phyloP scores from a whole-genome alignment of 2,797 vertebrate genomes.

The Poecile montanus region DNA sequence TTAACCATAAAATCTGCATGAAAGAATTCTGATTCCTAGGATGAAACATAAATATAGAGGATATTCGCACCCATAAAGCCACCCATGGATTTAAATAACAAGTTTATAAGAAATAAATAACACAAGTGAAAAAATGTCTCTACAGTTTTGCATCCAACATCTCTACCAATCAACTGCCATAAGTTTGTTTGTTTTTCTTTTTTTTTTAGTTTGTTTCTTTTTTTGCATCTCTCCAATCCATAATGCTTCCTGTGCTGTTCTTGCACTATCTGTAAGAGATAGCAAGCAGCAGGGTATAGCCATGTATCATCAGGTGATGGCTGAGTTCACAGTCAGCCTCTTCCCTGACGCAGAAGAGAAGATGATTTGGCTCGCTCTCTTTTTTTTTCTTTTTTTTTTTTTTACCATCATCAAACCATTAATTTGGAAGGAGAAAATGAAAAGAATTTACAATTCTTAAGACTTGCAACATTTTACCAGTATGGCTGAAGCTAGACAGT shows the following conservation, averaged over 20 bases:
- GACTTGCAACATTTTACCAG: background rate
- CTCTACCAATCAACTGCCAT: background rate
- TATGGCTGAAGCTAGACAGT: background rate
- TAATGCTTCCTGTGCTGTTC: background rate
- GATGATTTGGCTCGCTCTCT: background rate
- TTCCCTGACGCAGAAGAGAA: background rate
- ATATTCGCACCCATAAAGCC: slow-evolving; percentile 56
- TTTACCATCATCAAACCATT: background rate
- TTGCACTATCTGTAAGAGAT: background rate
- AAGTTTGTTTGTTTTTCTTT: background rate
- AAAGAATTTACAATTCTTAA: background rate
- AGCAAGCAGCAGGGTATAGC: background rate
- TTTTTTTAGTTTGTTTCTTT: background rate
- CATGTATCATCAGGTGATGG: background rate
- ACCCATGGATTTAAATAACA: background rate
- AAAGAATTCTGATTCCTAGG: background rate
- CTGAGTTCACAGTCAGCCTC: background rate
- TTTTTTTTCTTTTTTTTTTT: background rate
- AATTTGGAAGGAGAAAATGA: background rate
- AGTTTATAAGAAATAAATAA: background rate
- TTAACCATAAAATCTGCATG: background rate
- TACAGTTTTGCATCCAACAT: background rate
- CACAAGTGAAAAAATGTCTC: background rate
- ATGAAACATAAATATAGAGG: slow-evolving; percentile 39
- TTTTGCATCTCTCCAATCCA: background rate